phyloP scores from a whole-genome alignment of 2,797 vertebrate genomes.

The Pseudomugil tenellus region DNA sequence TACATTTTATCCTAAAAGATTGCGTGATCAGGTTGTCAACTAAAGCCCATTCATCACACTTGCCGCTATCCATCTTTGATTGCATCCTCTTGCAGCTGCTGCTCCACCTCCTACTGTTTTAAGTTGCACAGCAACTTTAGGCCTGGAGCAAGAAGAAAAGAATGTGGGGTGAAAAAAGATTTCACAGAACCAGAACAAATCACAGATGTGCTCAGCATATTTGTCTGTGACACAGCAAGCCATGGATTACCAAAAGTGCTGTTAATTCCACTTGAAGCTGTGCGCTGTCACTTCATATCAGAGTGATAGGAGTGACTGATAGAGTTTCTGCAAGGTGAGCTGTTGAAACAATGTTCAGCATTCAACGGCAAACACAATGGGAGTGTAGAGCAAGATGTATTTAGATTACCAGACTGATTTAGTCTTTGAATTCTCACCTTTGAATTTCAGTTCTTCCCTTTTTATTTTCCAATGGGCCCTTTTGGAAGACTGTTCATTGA shows the following conservation, averaged over 20 bases:
- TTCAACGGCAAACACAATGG: slow-evolving; percentile 34
- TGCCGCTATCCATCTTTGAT: slow-evolving; percentile 63
- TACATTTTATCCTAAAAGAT: slow-evolving; percentile 69
- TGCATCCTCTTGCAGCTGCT: slow-evolving; percentile 44
- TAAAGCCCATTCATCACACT: slow-evolving; percentile 56
- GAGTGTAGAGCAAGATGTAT: slow-evolving; percentile 22
- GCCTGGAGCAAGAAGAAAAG: slow-evolving; percentile 14
- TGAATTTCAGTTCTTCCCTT: slow-evolving; percentile 21
- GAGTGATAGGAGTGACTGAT: slow-evolving; percentile 55
- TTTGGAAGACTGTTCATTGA: slow-evolving; percentile 28
- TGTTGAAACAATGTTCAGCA: slow-evolving; percentile 34
- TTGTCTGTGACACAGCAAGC: slow-evolving; percentile 47
- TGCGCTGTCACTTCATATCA: slow-evolving; percentile 56
- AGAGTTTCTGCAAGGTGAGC: slow-evolving; percentile 53
- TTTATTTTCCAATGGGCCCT: slow-evolving; percentile 17
- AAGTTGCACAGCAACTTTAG: slow-evolving; percentile 38
- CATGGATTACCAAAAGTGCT: slow-evolving; percentile 70
- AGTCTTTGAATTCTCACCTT: slow-evolving; percentile 35
- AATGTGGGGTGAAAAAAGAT: slow-evolving; percentile 9
- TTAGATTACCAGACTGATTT: slow-evolving; percentile 40
- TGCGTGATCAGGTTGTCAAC: slow-evolving; percentile 47
- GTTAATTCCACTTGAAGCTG: slow-evolving; percentile 65
- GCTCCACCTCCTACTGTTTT: slow-evolving; percentile 29
- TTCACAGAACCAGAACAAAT: slow-evolving; percentile 37
- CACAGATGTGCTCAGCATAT: slow-evolving; percentile 44